Evolutionary conservation across 2,113 vertebrate species (phyloP), one percentile per base, ranked within the genome.

Genomic region (Eleginops maclovinus): DNA sequence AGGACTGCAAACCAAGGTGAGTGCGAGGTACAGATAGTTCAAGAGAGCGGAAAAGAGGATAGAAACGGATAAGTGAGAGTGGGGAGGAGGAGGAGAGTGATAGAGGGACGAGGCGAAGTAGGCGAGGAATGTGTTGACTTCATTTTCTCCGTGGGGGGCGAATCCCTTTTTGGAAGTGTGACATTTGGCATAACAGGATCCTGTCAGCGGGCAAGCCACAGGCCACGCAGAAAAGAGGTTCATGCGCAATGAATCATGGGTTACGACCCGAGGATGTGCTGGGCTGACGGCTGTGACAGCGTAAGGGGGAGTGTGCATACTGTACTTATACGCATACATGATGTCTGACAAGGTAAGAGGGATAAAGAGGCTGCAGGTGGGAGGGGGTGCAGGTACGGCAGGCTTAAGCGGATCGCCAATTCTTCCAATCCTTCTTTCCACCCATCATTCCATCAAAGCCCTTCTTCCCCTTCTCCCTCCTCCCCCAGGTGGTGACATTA

Each of bases 401-500:
- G 68, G 64, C 72, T 77, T 71, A 85, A 36, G 85, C 36, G 3
- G 1, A 11, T n/a, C 1, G 10, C 59, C 36, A 47, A 67, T 68
- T 78, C 79, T 69, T 49, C 74, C 41, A 44, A 64, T 68, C 59
- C 16, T 26, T 80, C 72, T 73, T 50, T 4, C 16, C 41, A 26
- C 19, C 72, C 76, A 65, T 89, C 79, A 75, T 72, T 91, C 79
- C 75, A 55, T 84, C 79, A 65, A 19, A 21, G 0, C 43, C 17
- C 19, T 16, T 0, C 19, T 4, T 36, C 9, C n/a, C 15, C 15
- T 22, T 4, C 13, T 9, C 8, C 40, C n/a, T 21, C 58, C 60
- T 60, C 84, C 85, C 86, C 81, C 69, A 91, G 89, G 91, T 87
- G 87, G 87, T 93, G 92, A 87, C 91, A 93, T 90, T 90, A 92